These are phyloP conservation scores for Elaphurus davidianus DNA, from an alignment of 2,113 vertebrate species.

Conservation along the genomic window DNA sequence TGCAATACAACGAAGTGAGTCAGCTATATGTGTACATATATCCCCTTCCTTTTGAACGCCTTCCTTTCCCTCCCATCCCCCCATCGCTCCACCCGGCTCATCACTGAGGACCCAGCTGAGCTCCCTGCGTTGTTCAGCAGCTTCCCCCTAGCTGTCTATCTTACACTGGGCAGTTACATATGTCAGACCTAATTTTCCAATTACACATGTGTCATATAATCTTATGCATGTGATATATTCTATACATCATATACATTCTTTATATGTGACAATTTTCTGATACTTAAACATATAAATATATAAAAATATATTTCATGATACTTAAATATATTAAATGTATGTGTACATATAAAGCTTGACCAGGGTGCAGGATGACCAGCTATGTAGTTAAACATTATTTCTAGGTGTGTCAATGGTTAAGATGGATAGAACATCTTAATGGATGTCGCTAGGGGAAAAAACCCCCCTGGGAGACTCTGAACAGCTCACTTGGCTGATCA, in stretches of 20 bases:
- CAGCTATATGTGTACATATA: neutral
- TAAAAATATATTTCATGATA: too few species aligned
- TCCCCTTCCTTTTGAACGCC: neutral
- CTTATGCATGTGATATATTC: neutral
- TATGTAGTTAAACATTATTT: neutral
- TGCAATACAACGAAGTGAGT: neutral
- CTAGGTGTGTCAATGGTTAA: neutral
- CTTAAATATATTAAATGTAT: neutral
- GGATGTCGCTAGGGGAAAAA: neutral
- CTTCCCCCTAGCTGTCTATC: neutral
- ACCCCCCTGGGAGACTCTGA: too few species aligned
- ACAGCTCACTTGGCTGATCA: neutral
- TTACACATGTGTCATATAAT: neutral
- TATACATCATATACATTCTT: neutral
- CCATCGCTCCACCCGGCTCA: neutral
- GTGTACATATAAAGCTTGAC: neutral
- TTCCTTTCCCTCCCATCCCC: neutral
- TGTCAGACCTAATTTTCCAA: neutral
- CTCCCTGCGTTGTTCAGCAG: neutral
- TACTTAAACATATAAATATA: neutral
- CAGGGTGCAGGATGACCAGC: neutral
- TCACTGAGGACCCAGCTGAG: neutral
- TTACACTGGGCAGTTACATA: neutral
- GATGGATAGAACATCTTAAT: neutral
- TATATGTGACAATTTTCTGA: neutral